Percentiles rank a stretch among this genome's conserved stretches.
phyloP scores from a whole-genome alignment of 2,797 vertebrate species.

The Darevskia nairensis region DNA sequence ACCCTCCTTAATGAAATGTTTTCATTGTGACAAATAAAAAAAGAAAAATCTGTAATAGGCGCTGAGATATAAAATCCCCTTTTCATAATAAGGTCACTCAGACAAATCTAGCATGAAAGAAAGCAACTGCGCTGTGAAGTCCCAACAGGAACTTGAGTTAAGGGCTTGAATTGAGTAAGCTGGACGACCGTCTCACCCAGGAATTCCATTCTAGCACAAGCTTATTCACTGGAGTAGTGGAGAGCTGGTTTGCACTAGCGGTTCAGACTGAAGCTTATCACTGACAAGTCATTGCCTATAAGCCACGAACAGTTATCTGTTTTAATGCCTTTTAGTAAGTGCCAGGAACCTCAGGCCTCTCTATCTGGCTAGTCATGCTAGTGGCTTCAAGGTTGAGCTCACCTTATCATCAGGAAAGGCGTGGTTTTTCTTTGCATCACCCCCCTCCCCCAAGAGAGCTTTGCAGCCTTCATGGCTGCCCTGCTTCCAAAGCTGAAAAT shows the following conservation, averaged over 20 bases:
- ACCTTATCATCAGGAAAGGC: too few species aligned
- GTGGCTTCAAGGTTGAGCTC: too few species aligned
- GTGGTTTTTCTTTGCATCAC: too few species aligned
- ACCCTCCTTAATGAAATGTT: conserved; percentile 56
- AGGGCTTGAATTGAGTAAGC: conserved; percentile 57
- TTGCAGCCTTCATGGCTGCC: too few species aligned
- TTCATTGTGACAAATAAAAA: conserved; percentile 60
- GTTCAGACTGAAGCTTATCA: background rate
- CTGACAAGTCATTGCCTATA: background rate
- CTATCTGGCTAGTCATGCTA: too few species aligned
- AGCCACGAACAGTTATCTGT: background rate
- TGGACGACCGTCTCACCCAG: conserved; percentile 19
- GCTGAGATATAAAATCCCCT: conserved; percentile 62
- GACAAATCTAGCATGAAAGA: conserved; percentile 67
- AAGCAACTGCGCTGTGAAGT: conserved; percentile 57
- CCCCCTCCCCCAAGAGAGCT: too few species aligned
- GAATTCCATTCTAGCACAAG: background rate
- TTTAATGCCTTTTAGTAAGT: background rate
- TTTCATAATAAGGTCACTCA: conserved; percentile 61
- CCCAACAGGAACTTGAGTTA: conserved; percentile 58
- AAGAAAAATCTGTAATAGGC: conserved; percentile 46
- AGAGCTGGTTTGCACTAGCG: background rate
- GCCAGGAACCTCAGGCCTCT: too few species aligned
- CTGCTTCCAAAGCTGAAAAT: too few species aligned
- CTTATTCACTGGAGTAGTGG: background rate